Evolutionary conservation across 1,140 invertebrate species (phyloP).

Genomic region (Drosophila dunni): DNA sequence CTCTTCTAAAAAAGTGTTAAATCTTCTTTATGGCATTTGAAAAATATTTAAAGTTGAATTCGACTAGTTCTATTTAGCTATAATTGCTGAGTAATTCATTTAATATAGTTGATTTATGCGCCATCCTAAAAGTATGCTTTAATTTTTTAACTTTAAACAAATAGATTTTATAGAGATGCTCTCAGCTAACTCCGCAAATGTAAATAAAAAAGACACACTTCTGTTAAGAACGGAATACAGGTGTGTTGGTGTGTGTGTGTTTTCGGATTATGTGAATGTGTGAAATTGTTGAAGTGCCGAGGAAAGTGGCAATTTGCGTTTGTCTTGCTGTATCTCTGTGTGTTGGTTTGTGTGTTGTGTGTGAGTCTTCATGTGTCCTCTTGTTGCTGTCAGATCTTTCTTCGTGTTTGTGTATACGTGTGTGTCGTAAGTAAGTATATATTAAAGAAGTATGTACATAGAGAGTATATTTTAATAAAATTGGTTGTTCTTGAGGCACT

Average conservation of each 20-base stretch:
- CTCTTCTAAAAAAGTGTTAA: too few species aligned
- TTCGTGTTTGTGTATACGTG: conserved; percentile 21
- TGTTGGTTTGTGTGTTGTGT: conserved; percentile 23
- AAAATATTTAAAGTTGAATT: too few species aligned
- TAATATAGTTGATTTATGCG: too few species aligned
- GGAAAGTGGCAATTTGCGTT: conserved; percentile 55
- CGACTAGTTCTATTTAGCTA: too few species aligned
- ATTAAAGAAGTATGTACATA: conserved; percentile 57
- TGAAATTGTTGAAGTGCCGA: conserved; percentile 37
- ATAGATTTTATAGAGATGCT: background rate
- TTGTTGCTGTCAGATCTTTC: conserved; percentile 51
- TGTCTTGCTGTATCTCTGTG: conserved; percentile 33
- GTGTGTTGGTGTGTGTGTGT: conserved; percentile 3
- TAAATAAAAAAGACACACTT: conserved; percentile 4
- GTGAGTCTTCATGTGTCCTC: conserved; percentile 34
- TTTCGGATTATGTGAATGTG: conserved; percentile 6
- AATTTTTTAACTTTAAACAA: background rate
- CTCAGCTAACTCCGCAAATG: conserved; percentile 21
- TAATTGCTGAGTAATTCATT: too few species aligned
- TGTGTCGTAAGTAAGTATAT: conserved; percentile 34
- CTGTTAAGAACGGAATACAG: background rate
- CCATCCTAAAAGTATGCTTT: background rate
- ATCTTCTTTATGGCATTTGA: too few species aligned
- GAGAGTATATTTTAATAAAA: conserved; percentile 56
- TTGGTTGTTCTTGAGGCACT: conserved; percentile 27